Base-by-base conservation (phyloP, 2,113 vertebrate genomes). In the Hepsetus odoe region DNA sequence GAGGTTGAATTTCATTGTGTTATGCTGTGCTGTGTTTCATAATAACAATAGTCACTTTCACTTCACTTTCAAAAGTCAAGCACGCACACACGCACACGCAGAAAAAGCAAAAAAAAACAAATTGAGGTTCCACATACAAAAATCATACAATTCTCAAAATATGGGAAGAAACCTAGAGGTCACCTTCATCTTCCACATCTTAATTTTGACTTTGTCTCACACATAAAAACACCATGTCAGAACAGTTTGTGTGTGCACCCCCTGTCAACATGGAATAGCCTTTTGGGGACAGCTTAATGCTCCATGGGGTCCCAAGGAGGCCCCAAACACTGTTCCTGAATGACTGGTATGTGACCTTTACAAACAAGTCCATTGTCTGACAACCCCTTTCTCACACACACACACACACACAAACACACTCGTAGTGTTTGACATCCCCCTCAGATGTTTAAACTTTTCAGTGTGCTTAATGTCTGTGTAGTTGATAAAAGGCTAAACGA, bases 311-410 rank as follows among this genome's bases (percentile, higher is more conserved):
- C 51, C 30, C n/a, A 56, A 62, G 79, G 28, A 79, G 74, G 22
- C 77, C 66, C 55, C 82, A 81, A 81, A 80, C 79, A 86, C 82
- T 86, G 80, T 67, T 82, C 79, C 46, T 83, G 81, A 85, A 82
- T 81, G 73, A 84, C 81, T 90, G 89, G 86, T 83, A 89, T 90
- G 85, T 87, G 87, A 87, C 89, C 73, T 16, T 16, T 24, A 38
- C 26, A 84, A 85, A 79, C 81, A 83, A 68, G 14, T 56, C 72
- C 49, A 44, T 56, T 44, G 58, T 68, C 24, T 32, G 71, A 51
- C 79, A 80, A 46, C 13, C 44, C 44, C 5, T 14, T 18, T 46
- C 9, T n/a, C 14, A 46, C 14, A 16, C 3, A 46, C 14, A 5
- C 3, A 46, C 14, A 18, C 18, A n/a, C 14, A 46, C 14, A 16